Base-by-base conservation (phyloP, 2,797 vertebrate species). In the Cryptoblepharus egeriae region DNA sequence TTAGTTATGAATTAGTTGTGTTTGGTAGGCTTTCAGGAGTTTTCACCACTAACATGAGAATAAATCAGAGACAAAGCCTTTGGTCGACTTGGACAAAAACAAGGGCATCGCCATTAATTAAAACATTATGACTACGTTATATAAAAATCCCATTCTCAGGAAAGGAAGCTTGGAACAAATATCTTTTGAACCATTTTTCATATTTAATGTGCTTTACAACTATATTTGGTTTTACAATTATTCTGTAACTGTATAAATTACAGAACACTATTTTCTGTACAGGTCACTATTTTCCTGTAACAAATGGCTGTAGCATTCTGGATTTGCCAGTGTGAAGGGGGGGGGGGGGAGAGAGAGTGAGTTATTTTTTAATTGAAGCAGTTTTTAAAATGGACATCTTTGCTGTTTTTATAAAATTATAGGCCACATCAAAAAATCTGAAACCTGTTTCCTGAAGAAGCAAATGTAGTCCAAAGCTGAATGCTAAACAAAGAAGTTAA, bases 401-500 rank as follows among this genome's bases (percentile, higher is more conserved):
- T n/a, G n/a, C 6, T 77, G 20, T 78, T 45, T 60, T 72, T 55
- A 20, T 93, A 92, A 93, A 94, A 94, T 85, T 92, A 93, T 95
- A 96, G 93, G 92, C 89, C 92, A 94, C 89, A 94, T n/a, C 82
- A 94, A 91, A 90, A 88, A 93, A 79, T 15, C 6, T 15, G 80
- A 93, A 91, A 93, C 94, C 85, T 93, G 92, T 90, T 94, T 95
- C 82, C 93, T 88, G 92, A 92, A 94, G 80, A 92, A 77, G 88
- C 84, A 85, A 93, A 93, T 94, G 91, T 69, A 88, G 87, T 95
- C 96, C 94, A 96, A 95, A 95, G 93, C 95, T 95, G 97, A 97
- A 97, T 96, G 95, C 95, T 96, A 97, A 98, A 98, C 96, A 97
- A 97, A 97, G 96, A 98, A 97, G 97, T 98, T 97, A 95, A 96